Evolutionary conservation across 92 coral and sea anemone species (phyloP), one percentile per base, ranked within the genome.

Genomic region (Zoanthus sociatus): DNA sequence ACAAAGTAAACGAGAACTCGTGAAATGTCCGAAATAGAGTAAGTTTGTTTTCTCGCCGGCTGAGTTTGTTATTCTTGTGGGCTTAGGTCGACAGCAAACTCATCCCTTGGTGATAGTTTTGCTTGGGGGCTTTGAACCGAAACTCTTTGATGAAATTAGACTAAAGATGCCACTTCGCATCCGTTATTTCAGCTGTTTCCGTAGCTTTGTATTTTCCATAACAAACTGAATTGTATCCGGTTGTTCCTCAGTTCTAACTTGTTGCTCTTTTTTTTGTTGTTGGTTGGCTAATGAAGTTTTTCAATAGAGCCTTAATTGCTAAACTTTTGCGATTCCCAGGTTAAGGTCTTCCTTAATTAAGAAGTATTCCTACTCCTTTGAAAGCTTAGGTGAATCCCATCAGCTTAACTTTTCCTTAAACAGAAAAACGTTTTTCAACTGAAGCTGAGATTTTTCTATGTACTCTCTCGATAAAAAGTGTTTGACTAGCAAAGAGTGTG

Each of bases 141-240:
- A 63, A 63, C 21, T n/a, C 30, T n/a, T 63, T 63, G 9, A 63
- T 63, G 8, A 63, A 63, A 63, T 18, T 63, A 7, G 26, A 17
- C 69, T 17, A 17, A 9, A n/a, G 10, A 16, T 63, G 69, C 21
- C 69, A 20, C 0, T 63, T 63, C 7, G 10, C n/a, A 63, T 63
- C 69, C 69, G 69, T 63, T 63, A 20, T 63, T 63, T 63, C 69
- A 18, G 26, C n/a, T 63, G 69, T 63, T 63, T 63, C 69, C 69
- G 26, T 31, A 63, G 26, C n/a, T 17, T 63, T 63, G 69, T 63
- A 21, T n/a, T 17, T 63, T 63, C 21, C 30, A 63, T 12, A 63
- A 32, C 21, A 63, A 63, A 4, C 69, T 5, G 69, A 63, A 17
- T 63, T 63, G 30, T 63, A 63, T 63, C 69, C 69, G 69, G 69